Base-by-base conservation (phyloP, 2,888 invertebrate species). In the Ypsolopha scabrella region DNA sequence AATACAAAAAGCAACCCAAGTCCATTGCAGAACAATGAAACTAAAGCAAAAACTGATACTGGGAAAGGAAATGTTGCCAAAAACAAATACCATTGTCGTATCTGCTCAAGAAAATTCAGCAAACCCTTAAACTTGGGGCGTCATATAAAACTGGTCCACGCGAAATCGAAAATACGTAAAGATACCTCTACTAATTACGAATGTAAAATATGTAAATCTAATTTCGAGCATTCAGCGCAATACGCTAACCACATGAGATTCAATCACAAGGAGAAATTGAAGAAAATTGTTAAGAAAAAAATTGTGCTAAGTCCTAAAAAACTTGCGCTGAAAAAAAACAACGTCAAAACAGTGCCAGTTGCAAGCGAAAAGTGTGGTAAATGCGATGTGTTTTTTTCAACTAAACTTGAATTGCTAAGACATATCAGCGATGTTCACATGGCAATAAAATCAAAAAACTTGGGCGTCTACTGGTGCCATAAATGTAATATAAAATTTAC, bases 381-480 rank as follows among this genome's bases (percentile, higher is more conserved):
- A 33, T 51, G 51, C 34, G 46, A 33, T 8, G 33, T 51, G n/a
- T 51, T 46, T n/a, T 51, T 51, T 37, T 14, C 8, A 10, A 37
- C 13, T 8, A 45, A 46, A 33, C 46, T 51, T 33, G 51, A 45
- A 24, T 39, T 51, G 7, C 11, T 46, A 6, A 38, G 34, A 33
- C 51, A 51, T 39, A 46, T 51, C 8, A 51, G 51, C 13, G 46
- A 41, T 11, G 34, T 46, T 9, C 51, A 51, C 36, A 51, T 46
- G 46, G 6, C 41, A 9, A 45, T 51, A 37, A 11, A 14, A 9
- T 10, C 33, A 9, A 13, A 37, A 13, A 37, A 8, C 6, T 3
- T 7, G 1, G 47, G 37, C 9, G 7, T 11, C 6, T 47, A 14
- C 37, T 47, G n/a, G 11, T 47, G 47, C 9, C 37, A 47, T 10